These are phyloP conservation scores for Scotopteryx bipunctaria DNA, from an alignment of 2,888 invertebrate genomes.

Conservation along the genomic window DNA sequence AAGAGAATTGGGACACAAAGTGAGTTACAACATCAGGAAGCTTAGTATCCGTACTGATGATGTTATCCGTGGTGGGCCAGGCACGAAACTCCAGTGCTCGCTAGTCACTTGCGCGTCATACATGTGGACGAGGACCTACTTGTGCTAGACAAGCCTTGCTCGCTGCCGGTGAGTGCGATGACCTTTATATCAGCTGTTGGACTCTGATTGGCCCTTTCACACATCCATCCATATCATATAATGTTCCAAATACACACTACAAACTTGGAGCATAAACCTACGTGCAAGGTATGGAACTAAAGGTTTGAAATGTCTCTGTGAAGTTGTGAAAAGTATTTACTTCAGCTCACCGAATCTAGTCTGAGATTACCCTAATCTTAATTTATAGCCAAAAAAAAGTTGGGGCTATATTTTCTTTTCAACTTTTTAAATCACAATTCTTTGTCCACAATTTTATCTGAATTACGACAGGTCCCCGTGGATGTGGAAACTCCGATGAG, in stretches of 20 bases:
- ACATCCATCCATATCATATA: too few species aligned
- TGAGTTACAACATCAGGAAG: conserved; percentile 52
- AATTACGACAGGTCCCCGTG: conserved; percentile 35
- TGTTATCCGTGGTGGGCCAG: conserved; percentile 82
- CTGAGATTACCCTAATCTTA: conserved; percentile 17
- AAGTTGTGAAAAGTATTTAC: neutral
- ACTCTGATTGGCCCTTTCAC: conserved; percentile 23
- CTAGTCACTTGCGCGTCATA: conserved; percentile 91
- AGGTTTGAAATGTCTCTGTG: neutral
- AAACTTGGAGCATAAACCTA: neutral
- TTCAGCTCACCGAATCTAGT: conserved; percentile 8
- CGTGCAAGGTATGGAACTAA: too few species aligned
- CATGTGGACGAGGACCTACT: conserved; percentile 92
- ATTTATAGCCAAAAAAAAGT: conserved; percentile 20
- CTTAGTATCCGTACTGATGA: conserved; percentile 47
- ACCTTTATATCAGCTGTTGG: conserved; percentile 36
- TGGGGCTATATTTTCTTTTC: conserved; percentile 29
- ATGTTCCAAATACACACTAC: neutral
- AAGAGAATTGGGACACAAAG: conserved; percentile 43
- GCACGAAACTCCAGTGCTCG: conserved; percentile 94
- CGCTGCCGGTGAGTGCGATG: conserved; percentile 90
- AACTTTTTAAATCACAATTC: conserved; percentile 39
- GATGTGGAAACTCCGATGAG: conserved; percentile 39
- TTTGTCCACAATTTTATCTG: conserved; percentile 39
- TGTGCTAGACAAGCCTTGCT: conserved; percentile 95